Evolutionary conservation across 2,888 invertebrate genomes (phyloP).

Genomic region (Ormyrus rosae): DNA sequence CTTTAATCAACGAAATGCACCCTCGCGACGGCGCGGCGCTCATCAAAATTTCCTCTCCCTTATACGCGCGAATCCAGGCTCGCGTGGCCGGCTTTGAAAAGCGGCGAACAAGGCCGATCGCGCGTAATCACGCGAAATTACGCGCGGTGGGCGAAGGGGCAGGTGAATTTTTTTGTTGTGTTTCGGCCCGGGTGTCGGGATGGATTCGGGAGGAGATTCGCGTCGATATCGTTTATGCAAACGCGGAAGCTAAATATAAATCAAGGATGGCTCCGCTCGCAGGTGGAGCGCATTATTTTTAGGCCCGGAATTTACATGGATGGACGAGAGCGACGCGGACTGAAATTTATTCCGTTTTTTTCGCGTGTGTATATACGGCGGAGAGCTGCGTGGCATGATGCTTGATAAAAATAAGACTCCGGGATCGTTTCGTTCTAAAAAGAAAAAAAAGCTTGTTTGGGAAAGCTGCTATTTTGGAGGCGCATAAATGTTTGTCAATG

Average conservation of each 20-base stretch:
- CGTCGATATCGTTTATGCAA: slow-evolving; percentile 18
- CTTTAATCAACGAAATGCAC: no score
- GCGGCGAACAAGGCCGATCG: slow-evolving; percentile 36
- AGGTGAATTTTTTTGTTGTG: not conserved
- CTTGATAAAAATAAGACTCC: no score
- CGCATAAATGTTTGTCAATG: no score
- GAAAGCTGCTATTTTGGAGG: no score
- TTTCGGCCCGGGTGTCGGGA: not conserved
- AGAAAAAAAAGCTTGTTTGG: no score
- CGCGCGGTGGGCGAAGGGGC: not conserved
- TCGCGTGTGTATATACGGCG: not conserved
- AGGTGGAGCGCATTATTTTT: slow-evolving; percentile 26
- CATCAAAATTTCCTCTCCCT: not conserved
- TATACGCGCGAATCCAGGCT: not conserved
- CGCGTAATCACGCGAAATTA: slow-evolving; percentile 43
- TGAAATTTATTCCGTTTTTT: slow-evolving; percentile 12
- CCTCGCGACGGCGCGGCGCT: no score
- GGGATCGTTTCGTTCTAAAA: no score
- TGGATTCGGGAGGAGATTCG: not conserved
- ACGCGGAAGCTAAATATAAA: slow-evolving; percentile 30
- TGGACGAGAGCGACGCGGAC: slow-evolving; percentile 1
- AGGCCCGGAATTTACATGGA: slow-evolving; percentile 16
- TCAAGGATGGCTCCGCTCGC: slow-evolving; percentile 29
- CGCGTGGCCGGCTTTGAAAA: slow-evolving; percentile 27
- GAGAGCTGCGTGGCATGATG: no score